phyloP scores from a whole-genome alignment of 1,140 invertebrate species.

The Brachionus rotundiformis region DNA sequence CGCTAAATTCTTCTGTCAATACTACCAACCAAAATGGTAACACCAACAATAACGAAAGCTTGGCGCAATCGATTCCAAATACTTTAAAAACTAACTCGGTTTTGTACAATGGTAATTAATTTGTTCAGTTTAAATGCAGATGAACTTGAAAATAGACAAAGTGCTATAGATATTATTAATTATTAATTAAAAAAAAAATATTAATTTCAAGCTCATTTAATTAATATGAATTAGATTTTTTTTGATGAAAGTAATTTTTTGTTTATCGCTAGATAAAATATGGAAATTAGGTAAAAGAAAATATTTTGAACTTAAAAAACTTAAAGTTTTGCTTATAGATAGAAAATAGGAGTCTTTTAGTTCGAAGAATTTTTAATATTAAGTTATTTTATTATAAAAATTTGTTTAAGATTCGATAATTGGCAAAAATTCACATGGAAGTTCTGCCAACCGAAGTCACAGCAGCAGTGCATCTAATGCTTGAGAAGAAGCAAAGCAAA shows the following conservation, averaged over 20 bases:
- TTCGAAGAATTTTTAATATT: too few species aligned
- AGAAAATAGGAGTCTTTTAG: not conserved
- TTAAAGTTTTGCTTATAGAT: too few species aligned
- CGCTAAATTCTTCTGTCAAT: conserved; percentile 8
- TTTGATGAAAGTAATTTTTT: not conserved
- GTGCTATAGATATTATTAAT: not conserved
- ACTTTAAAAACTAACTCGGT: conserved; percentile 19
- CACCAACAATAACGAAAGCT: not conserved
- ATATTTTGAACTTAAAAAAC: too few species aligned
- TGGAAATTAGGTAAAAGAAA: not conserved
- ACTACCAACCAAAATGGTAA: conserved; percentile 15
- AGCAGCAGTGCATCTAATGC: conserved; percentile 27
- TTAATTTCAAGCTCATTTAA: not conserved
- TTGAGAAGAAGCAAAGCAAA: not conserved
- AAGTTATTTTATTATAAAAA: too few species aligned
- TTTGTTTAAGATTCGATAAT: not conserved
- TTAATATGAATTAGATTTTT: too few species aligned
- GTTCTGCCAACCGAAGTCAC: not conserved
- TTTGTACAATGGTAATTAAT: conserved; percentile 46
- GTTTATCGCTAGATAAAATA: not conserved
- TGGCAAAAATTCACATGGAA: not conserved
- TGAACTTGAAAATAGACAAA: not conserved
- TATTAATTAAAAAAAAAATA: not conserved
- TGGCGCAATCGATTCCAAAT: not conserved
- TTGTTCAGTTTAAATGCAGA: not conserved